Evolutionary conservation across 2,113 vertebrate species (phyloP), one percentile per base, ranked within the genome.

Genomic region (Pluvialis apricaria): DNA sequence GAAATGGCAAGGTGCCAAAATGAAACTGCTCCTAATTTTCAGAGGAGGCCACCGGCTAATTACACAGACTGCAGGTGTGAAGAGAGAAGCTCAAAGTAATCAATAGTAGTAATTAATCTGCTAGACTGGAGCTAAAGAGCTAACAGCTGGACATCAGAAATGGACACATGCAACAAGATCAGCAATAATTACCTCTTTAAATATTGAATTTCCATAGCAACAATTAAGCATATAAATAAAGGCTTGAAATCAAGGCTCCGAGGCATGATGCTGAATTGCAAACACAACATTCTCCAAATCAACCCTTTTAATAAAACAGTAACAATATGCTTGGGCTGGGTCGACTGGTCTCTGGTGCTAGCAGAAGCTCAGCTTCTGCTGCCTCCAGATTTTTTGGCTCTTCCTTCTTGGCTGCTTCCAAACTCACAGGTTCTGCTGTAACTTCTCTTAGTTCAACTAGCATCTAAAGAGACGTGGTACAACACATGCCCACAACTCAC

Each of bases 71-170:
- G 98, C 98, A 98, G 98, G 98, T 98, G 98, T 98, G 98, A 98
- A 98, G 97, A 98, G 98, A 98, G 97, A 97, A 98, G 98, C 98
- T 98, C 97, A 97, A 98, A 98, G 98, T 98, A 98, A 98, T 98
- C 98, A 98, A 98, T 98, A 98, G 98, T 97, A 98, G 98, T 98
- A 98, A 98, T 98, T 98, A 98, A 98, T 98, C 98, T 98, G 98
- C 98, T 98, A 98, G 98, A 98, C 98, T 98, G 97, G 97, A 98
- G 98, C 98, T 98, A 98, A 98, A 98, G 98, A 98, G 98, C 98
- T 98, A 98, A 98, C 98, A 98, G 98, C 98, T 98, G 98, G 98
- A 98, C 98, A 98, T 98, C 98, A 98, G 98, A 97, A 98, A 98
- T 97, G 98, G 98, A 98, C 98, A 98, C 98, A 98, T 98, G 98